These are phyloP conservation scores for Drosophila prosaltans DNA, from an alignment of 1,140 invertebrate genomes.

Conservation along the genomic window DNA sequence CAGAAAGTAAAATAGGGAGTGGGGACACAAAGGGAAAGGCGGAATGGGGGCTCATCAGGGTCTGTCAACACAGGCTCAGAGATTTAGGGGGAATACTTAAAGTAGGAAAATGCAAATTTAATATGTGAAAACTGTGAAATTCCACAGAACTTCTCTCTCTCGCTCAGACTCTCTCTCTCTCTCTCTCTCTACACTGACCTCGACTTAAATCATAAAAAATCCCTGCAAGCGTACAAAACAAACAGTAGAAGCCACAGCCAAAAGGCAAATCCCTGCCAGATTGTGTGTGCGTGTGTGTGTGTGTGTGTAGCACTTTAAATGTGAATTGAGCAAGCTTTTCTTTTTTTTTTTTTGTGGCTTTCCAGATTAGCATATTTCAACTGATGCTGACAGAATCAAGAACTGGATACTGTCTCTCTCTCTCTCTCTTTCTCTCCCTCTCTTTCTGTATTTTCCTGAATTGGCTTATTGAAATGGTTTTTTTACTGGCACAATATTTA, in stretches of 20 bases:
- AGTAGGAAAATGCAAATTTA: conserved; percentile 8
- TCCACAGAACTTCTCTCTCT: neutral
- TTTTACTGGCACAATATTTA: conserved; percentile 35
- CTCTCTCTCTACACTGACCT: neutral
- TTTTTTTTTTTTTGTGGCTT: conserved; percentile 29
- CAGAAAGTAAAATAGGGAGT: neutral
- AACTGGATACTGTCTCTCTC: neutral
- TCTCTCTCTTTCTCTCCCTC: too few species aligned
- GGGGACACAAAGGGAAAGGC: neutral
- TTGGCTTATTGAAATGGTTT: conserved; percentile 36
- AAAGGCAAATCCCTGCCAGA: conserved; percentile 6
- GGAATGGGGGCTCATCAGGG: neutral
- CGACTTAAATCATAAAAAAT: conserved; percentile 1
- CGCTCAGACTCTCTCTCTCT: neutral
- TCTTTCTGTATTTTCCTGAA: conserved; percentile 23
- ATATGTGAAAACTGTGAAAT: conserved; percentile 6
- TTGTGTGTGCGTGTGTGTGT: neutral
- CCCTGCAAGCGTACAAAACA: conserved; percentile 7
- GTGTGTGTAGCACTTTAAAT: conserved; percentile 32
- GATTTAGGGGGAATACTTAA: conserved; percentile 19
- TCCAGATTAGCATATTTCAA: conserved; percentile 68
- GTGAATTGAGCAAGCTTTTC: conserved; percentile 19
- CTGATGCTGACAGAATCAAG: neutral
- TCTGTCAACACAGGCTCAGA: conserved; percentile 5
- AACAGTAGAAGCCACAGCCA: conserved; percentile 9